These are phyloP conservation scores for Drosophila tripunctata DNA, from an alignment of 2,888 invertebrate species.

Conservation along the genomic window DNA sequence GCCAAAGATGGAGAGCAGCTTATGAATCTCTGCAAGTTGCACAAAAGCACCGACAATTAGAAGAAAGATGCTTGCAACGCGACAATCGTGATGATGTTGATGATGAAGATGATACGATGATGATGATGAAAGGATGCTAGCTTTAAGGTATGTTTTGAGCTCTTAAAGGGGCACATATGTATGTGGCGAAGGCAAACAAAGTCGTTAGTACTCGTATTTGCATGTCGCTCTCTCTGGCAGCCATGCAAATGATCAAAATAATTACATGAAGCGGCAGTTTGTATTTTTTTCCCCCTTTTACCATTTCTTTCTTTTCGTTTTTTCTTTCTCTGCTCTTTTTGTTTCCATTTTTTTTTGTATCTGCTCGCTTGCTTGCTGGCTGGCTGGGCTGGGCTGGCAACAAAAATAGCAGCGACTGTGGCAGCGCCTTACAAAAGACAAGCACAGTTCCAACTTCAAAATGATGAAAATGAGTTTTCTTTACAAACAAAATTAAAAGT, in stretches of 20 bases:
- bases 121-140: slow-evolving; percentile 6
- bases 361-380: slow-evolving; percentile 35
- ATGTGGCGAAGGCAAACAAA: slow-evolving; percentile 34
- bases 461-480: slow-evolving; percentile 80
- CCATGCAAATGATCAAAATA: slow-evolving; percentile 76
- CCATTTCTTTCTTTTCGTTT: not conserved
- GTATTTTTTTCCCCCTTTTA: slow-evolving; percentile 28
- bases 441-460: slow-evolving; percentile 75
- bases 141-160: slow-evolving; percentile 21
- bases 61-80: slow-evolving; percentile 14
- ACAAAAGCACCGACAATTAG: slow-evolving; percentile 19
- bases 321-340: not conserved
- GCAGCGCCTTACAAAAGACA: slow-evolving; percentile 64
- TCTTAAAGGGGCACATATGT: slow-evolving; percentile 25
- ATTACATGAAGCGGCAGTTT: slow-evolving; percentile 74
- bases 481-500: slow-evolving; percentile 79
- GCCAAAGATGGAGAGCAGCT: slow-evolving; percentile 47
- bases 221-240: slow-evolving; percentile 49
- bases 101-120: not conserved
- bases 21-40: slow-evolving; percentile 42
- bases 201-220: slow-evolving; percentile 48
- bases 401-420: slow-evolving; percentile 1
- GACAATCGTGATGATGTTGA: not conserved
- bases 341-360: not conserved
- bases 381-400: too few species aligned